phyloP scores from a whole-genome alignment of 2,113 vertebrate species.

The Otis tarda region DNA sequence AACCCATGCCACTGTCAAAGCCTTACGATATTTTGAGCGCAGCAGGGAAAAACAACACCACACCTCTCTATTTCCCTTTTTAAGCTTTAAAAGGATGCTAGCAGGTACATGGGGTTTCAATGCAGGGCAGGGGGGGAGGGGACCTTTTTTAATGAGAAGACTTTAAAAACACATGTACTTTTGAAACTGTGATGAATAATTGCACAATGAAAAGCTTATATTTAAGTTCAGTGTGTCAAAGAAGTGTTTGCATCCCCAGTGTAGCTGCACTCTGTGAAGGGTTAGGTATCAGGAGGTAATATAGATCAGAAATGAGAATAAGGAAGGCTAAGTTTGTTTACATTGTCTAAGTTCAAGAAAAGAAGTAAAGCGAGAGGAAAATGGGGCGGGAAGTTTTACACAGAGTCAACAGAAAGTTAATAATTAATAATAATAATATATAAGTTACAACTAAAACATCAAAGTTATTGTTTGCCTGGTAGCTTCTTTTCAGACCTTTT shows the following conservation, averaged over 20 bases:
- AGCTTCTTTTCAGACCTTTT: not conserved
- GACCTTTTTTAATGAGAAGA: not conserved
- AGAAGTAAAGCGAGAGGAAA: not conserved
- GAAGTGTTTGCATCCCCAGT: not conserved
- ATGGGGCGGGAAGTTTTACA: not conserved
- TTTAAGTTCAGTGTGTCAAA: not conserved
- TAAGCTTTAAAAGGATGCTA: not conserved
- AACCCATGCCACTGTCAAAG: not conserved
- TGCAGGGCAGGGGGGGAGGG: rapidly evolving
- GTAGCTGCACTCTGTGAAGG: not conserved
- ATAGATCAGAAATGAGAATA: not conserved
- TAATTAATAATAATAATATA: not conserved
- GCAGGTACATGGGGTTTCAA: not conserved
- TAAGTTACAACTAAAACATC: not conserved
- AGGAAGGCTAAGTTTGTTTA: not conserved
- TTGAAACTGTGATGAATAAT: not conserved
- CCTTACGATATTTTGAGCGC: not conserved
- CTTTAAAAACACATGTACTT: not conserved
- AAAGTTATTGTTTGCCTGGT: not conserved
- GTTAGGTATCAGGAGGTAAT: not conserved
- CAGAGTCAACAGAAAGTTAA: not conserved
- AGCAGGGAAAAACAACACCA: not conserved
- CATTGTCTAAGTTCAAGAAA: not conserved
- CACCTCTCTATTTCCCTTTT: not conserved
- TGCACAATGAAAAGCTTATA: not conserved